A percentile compares a stretch with the other conserved stretches of the same genome.
Evolutionary conservation across 2,888 invertebrate genomes (phyloP).

Genomic region (Entomobrya multifasciata): DNA sequence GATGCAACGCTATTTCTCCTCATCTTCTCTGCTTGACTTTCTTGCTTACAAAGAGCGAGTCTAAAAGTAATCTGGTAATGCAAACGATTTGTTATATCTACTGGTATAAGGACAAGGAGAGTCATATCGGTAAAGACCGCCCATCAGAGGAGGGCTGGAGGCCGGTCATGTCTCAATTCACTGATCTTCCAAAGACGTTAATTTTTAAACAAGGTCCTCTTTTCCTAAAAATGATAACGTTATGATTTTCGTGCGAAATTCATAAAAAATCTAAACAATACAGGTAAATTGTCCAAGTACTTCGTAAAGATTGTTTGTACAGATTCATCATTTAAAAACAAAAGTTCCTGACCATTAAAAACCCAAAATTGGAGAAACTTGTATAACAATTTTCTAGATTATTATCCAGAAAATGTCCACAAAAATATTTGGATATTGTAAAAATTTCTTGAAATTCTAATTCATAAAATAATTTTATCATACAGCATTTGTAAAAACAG

Average conservation of each 20-base stretch:
- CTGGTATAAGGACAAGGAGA: constrained; percentile 43
- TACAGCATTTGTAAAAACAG: constrained; percentile 18
- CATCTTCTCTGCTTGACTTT: constrained; percentile 11
- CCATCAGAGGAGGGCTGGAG: constrained; percentile 71
- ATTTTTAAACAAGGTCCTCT: constrained; percentile 32
- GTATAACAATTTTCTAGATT: too few species aligned
- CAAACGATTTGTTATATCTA: constrained; percentile 32
- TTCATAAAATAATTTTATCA: too few species aligned
- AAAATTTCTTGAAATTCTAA: too few species aligned
- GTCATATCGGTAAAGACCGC: constrained; percentile 50
- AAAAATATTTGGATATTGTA: too few species aligned
- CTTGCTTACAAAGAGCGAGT: constrained; percentile 22
- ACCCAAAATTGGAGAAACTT: too few species aligned
- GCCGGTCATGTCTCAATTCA: constrained; percentile 62
- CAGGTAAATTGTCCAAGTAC: too few species aligned
- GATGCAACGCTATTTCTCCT: constrained; percentile 36
- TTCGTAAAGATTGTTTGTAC: too few species aligned
- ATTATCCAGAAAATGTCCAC: too few species aligned
- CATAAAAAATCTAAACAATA: not conserved
- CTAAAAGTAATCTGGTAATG: constrained; percentile 43
- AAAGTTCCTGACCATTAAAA: too few species aligned
- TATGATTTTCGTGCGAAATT: not conserved
- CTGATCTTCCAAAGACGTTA: constrained; percentile 60
- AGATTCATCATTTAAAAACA: too few species aligned
- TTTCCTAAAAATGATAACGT: not conserved